Percentiles rank a stretch among this genome's conserved stretches.
Conservation (phyloP, 35 echinoderm and acorn worm species). For the Anneissia japonica region DNA sequence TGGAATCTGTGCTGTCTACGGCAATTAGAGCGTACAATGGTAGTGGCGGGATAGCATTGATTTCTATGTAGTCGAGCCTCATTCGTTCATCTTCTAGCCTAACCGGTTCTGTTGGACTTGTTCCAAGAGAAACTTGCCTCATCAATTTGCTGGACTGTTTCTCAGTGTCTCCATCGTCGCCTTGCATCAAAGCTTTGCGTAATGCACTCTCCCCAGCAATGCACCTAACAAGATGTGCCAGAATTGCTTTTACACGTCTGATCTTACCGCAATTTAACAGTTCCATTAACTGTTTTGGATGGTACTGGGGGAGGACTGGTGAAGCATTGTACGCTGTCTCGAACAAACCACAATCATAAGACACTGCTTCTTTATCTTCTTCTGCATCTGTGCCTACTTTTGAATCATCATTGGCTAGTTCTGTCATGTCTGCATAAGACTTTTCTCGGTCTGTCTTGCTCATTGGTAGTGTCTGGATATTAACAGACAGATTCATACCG, state of each 20-base stretch:
- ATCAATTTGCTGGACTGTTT: conserved; percentile 23
- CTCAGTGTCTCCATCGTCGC: conserved; percentile 43
- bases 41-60: conserved; percentile 79
- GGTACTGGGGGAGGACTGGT: conserved; percentile 91
- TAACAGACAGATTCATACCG: conserved; percentile 50
- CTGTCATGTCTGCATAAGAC: conserved; percentile 75
- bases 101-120: conserved; percentile 75
- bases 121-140: conserved; percentile 41
- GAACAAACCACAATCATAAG: conserved; percentile 68
- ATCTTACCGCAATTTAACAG: conserved; percentile 94
- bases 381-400: conserved; percentile 12
- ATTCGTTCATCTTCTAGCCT: conserved; percentile 31
- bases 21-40: conserved; percentile 81
- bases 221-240: conserved; percentile 86
- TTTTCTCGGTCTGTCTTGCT: conserved; percentile 74
- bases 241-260: conserved; percentile 87
- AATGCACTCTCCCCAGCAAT: conserved; percentile 83
- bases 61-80: conserved; percentile 90
- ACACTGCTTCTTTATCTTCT: conserved; percentile 21
- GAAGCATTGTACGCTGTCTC: conserved; percentile 69
- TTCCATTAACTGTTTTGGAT: conserved; percentile 86
- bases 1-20: conserved; percentile 64
- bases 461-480: conserved; percentile 72
- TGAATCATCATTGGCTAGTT: conserved; percentile 32
- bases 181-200: conserved; percentile 46